Conservation (phyloP, 2,113 vertebrate species). For the Formicarius rufipectus region DNA sequence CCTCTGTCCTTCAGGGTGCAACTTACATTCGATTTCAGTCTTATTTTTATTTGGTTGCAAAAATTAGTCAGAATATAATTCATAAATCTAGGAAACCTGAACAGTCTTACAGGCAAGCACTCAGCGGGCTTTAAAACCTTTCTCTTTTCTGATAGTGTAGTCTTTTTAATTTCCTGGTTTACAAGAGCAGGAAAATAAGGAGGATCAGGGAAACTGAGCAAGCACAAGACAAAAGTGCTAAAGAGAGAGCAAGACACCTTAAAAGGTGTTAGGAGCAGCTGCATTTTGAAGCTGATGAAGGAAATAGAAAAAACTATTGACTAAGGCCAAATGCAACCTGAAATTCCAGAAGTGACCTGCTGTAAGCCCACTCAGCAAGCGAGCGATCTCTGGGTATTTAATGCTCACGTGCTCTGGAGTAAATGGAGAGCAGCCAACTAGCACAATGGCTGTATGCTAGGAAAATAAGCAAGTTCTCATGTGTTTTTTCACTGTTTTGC, state of each 20-base stretch:
- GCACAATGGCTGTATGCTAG: not conserved
- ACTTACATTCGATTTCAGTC: constrained; percentile 36
- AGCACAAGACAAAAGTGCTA: not conserved
- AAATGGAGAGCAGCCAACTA: constrained; percentile 19
- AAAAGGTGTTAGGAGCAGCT: constrained; percentile 40
- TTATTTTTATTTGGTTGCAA: constrained; percentile 43
- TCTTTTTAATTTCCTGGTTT: constrained; percentile 28
- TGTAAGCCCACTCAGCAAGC: not conserved
- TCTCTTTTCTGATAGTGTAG: not conserved
- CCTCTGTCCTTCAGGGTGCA: constrained; percentile 29
- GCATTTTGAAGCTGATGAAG: constrained; percentile 28
- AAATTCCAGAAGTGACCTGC: constrained; percentile 37
- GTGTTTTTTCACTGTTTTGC: constrained; percentile 26
- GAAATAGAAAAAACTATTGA: constrained; percentile 31
- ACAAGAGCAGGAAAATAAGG: not conserved
- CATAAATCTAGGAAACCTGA: constrained; percentile 13
- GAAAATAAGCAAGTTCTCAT: constrained; percentile 28
- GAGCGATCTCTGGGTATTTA: not conserved
- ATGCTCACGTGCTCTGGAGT: not conserved
- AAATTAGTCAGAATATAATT: constrained; percentile 28
- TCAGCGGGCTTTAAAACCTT: not conserved
- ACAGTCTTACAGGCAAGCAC: constrained; percentile 33
- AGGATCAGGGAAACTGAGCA: not conserved
- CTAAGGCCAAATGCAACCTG: constrained; percentile 13
- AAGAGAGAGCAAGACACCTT: not conserved